Evolutionary conservation across 1,140 invertebrate genomes (phyloP).

Genomic region (Anoplophora glabripennis): DNA sequence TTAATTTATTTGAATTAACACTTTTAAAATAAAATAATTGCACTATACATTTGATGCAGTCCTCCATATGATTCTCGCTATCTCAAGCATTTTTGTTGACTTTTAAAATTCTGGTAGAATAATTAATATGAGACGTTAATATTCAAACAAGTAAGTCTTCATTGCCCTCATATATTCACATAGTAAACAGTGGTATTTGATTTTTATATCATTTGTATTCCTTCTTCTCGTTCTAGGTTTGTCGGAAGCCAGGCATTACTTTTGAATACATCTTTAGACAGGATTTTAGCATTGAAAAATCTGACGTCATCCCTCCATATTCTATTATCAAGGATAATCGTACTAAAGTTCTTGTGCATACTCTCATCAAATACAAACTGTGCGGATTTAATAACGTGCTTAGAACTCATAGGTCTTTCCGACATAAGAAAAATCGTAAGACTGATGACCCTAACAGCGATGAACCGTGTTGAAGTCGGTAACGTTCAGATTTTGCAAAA

Average conservation of each 20-base stretch:
- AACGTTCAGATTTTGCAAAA: conserved; percentile 28
- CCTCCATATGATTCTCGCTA: too few relatives aligned
- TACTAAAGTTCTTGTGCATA: conserved; percentile 56
- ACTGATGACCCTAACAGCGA: conserved; percentile 63
- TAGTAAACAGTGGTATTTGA: too few relatives aligned
- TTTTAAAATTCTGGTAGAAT: too few relatives aligned
- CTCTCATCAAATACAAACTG: conserved; percentile 53
- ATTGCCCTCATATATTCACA: too few relatives aligned
- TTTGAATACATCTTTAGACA: conserved; percentile 50
- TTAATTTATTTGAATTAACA: too few relatives aligned
- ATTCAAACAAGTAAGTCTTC: too few relatives aligned
- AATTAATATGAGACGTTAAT: too few relatives aligned
- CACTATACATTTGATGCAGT: too few relatives aligned
- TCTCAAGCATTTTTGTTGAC: too few relatives aligned
- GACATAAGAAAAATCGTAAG: conserved; percentile 60
- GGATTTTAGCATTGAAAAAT: conserved; percentile 54
- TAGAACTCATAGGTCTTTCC: conserved; percentile 59
- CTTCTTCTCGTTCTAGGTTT: conserved; percentile 12
- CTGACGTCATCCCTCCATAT: conserved; percentile 55
- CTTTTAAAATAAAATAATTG: too few relatives aligned
- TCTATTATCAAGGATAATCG: conserved; percentile 55
- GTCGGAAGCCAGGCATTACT: conserved; percentile 55
- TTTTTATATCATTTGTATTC: too few relatives aligned
- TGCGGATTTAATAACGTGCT: conserved; percentile 53
- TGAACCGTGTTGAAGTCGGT: conserved; percentile 52